These are phyloP conservation scores for Gryllus longicercus DNA, from an alignment of 2,888 invertebrate species.

Conservation along the genomic window DNA sequence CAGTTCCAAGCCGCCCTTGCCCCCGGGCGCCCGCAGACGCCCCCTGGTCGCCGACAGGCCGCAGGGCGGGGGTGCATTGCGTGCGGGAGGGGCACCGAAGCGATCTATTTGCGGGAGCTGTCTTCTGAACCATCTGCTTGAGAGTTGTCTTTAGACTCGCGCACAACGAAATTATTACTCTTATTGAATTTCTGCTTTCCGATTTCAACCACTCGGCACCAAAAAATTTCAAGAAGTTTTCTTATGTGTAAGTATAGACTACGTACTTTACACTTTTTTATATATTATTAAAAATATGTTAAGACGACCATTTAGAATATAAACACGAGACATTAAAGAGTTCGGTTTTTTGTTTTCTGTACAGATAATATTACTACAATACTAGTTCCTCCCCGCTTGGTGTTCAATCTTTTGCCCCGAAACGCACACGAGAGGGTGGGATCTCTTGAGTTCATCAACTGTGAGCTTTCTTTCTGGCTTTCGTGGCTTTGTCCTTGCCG, in stretches of 20 bases:
- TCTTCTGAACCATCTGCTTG: neutral
- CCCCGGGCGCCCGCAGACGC: no score
- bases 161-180: neutral
- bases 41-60: no score
- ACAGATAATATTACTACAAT: neutral
- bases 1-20: no score
- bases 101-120: neutral
- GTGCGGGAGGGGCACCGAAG: neutral
- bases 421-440: no score
- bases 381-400: no score
- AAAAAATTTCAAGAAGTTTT: neutral
- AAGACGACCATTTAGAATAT: constrained; percentile 17
- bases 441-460: constrained; percentile 25
- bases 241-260: neutral
- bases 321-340: neutral
- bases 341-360: neutral
- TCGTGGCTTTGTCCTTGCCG: constrained; percentile 26
- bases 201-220: neutral
- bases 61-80: neutral
- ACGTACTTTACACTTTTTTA: neutral
- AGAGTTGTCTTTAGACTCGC: neutral
- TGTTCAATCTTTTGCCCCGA: no score
- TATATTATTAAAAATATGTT: neutral
- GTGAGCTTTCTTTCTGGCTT: constrained; percentile 21
- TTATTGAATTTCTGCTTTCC: neutral